Base-by-base conservation (phyloP, 2,113 vertebrate genomes). In the Leptodactylus fuscus region DNA sequence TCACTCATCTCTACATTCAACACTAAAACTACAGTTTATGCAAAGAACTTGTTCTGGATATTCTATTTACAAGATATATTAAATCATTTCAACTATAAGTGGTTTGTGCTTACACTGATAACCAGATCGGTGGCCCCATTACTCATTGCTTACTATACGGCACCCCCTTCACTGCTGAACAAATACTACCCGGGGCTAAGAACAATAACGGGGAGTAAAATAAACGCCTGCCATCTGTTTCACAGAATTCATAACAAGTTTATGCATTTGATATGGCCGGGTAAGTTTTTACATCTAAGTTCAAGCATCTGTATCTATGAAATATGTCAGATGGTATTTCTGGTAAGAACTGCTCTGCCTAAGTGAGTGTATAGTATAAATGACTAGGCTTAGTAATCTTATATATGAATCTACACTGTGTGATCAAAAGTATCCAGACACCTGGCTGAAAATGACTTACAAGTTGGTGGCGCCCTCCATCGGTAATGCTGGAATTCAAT, bases 131-230 rank as follows among this genome's bases (percentile, higher is more conserved):
- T 65, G 15, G 15, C 15, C 62, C 29, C 27, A 34, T 32, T 67
- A 34, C 15, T 67, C 29, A 34, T 0, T 67, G n/a, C n/a, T n/a
- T n/a, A n/a, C n/a, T n/a, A n/a, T n/a, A n/a, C n/a, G n/a, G n/a
- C n/a, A n/a, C n/a, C n/a, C n/a, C 27, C 60, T 65, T 32, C 27
- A 18, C 29, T 67, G 29, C 62, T 67, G 62, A 18, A 67, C 4
- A 67, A 67, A 67, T 34, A 34, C 62, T 34, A 67, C 62, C 62
- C 34, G 29, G 29, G 34, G 62, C 62, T 67, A 67, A 67, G 62
- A 18, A 67, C 58, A 67, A 67, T 34, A 67, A 67, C 10, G 5
- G 13, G 24, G 13, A 67, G 62, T 67, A 34, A 67, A 67, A 67
- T 20, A 67, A 67, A 32, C 62, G 1, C 5, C 16, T 67, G 62